Base-by-base conservation (phyloP, 2,888 invertebrate genomes). In the Andrena haemorrhoa region DNA sequence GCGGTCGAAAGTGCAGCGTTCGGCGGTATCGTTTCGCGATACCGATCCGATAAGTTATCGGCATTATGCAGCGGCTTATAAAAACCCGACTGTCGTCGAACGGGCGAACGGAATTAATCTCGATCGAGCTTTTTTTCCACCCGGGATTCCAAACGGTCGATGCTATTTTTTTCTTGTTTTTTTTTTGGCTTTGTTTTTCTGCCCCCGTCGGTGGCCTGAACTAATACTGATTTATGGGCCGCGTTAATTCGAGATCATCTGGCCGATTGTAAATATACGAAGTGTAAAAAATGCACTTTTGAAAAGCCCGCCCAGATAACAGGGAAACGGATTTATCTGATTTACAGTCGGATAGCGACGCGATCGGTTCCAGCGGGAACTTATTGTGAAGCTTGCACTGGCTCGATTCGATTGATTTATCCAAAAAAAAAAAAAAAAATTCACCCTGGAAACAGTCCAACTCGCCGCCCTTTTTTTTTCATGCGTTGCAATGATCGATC, bases 61-160 rank as follows among this genome's bases (percentile, higher is more conserved):
- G 85, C 81, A 87, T 87, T 87, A 87, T 87, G 87, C 87, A 87
- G 83, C 81, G 87, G 87, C 85, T 87, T 85, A 87, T 87, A 85
- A 87, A 87, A 87, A 87, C 71, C 78, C 77, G 83, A 85, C 87
- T 87, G 87, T 87, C 87, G 87, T 87, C 79, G 87, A 83, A 71
- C 80, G 85, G 35, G 49, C 80, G 64, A 80, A 79, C 83, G 66
- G 83, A 79, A 87, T 87, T 85, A 85, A 87, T 87, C 87, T 85
- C 77, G 87, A 85, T 84, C 79, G 51, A 60, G 66, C 60, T 60
- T 77, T 75, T 77, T 79, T 78, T 68, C 49, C 23, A 10, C 69
- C 66, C 47, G 29, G 31, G 29, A 51, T 69, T 68, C 66, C 73
- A 66, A 70, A 33, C 74, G 75, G 71, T 23, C 26, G 29, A 47